Base-by-base conservation (phyloP, 1,140 invertebrate species). In the Philopotamus ludificatus region DNA sequence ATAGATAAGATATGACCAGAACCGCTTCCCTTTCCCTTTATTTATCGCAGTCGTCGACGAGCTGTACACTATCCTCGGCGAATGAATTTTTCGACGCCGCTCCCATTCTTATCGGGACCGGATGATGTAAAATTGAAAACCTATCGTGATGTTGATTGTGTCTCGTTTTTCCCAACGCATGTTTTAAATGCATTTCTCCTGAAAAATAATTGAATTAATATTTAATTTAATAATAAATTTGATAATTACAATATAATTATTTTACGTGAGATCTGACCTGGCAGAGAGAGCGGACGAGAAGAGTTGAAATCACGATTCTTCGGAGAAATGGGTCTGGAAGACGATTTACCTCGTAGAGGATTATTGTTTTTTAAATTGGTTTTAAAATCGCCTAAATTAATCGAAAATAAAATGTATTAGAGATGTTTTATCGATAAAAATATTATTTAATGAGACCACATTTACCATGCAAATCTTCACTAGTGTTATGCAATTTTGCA, bases 121-220 rank as follows among this genome's bases (percentile, higher is more conserved):
- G 76, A 23, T 78, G 74, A 62, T 78, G 79, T 0, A 81, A 68
- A 28, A 80, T 72, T 0, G 78, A 77, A 66, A 81, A 81, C 18
- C 74, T 67, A 45, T 79, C 77, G 34, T 76, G 74, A 21, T 74
- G 72, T 3, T 57, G 45, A 7, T 39, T 64, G 47, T 75, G 73
- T 66, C 77, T 77, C 59, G 71, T 73, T 58, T 53, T 57, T 0
- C 63, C 60, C 7, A 79, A 65, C 0, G 77, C 77, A 28, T 73
- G 76, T 20, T 77, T 76, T 21, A 81, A 74, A 58, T 79, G 77
- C 23, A 74, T 77, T 67, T 81, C 79, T 9, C 79, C 79, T 81
- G 72, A 15, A 78, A 75, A 26, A 34, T n/a, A 45, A 34, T 34
- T 12, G 28, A 7, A 4, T 4, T 41, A 44, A 44, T 10, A 49